Percentiles rank a stretch among this genome's conserved stretches.
Evolutionary conservation across 2,113 vertebrate species (phyloP).

Genomic region (Shinisaurus crocodilurus): DNA sequence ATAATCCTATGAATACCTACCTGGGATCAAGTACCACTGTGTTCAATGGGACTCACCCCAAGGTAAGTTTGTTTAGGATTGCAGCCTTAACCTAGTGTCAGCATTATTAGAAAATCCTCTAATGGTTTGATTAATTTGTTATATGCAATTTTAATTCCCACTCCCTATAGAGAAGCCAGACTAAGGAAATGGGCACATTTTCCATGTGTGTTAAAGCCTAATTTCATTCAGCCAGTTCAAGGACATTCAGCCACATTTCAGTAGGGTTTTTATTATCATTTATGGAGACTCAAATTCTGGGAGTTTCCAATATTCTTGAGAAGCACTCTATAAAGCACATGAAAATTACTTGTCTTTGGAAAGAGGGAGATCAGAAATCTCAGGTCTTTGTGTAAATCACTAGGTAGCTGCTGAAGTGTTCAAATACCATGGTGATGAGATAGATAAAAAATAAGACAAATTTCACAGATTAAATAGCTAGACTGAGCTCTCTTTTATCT

Average conservation of each 20-base stretch:
- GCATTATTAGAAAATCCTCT: not conserved
- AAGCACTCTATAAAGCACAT: slow-evolving; percentile 49
- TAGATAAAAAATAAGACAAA: slow-evolving; percentile 61
- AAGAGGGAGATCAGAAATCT: slow-evolving; percentile 57
- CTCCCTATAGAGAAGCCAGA: slow-evolving; percentile 29
- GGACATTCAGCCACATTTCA: slow-evolving; percentile 52
- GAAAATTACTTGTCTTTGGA: slow-evolving; percentile 61
- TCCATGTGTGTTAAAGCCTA: not conserved
- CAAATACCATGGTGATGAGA: slow-evolving; percentile 38
- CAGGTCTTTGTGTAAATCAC: slow-evolving; percentile 65
- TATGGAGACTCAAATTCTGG: slow-evolving; percentile 62
- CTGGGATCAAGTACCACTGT: not conserved
- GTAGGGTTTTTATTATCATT: slow-evolving; percentile 63
- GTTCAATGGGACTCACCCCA: not conserved
- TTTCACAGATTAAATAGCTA: slow-evolving; percentile 16
- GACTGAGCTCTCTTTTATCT: slow-evolving; percentile 45
- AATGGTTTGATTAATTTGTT: not conserved
- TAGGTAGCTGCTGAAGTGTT: slow-evolving; percentile 63
- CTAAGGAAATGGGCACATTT: slow-evolving; percentile 35
- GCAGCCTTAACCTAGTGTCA: not conserved
- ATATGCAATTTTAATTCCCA: slow-evolving; percentile 22
- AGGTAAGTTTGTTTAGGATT: not conserved
- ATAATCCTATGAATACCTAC: not conserved
- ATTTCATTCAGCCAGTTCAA: slow-evolving; percentile 46
- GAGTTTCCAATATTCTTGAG: slow-evolving; percentile 63